These are phyloP conservation scores for Chrysina gloriosa DNA, from an alignment of 2,888 invertebrate species.

Conservation along the genomic window DNA sequence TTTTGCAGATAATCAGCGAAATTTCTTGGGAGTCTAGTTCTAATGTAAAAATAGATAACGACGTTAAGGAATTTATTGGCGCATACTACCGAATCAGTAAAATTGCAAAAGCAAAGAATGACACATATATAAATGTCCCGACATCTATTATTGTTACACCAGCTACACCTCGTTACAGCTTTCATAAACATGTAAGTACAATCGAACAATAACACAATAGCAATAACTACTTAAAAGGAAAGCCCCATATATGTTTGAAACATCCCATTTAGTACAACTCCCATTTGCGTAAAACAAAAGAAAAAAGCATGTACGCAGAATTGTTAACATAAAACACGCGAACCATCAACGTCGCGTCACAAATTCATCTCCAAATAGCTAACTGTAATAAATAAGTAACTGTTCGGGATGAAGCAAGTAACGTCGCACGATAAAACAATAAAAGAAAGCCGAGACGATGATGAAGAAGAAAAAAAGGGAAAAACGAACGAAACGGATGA, in stretches of 20 bases:
- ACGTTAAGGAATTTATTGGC: too few species aligned
- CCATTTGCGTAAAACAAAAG: constrained; percentile 30
- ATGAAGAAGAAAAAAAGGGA: constrained; percentile 10
- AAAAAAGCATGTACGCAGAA: constrained; percentile 20
- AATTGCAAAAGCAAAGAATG: too few species aligned
- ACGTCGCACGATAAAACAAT: constrained; percentile 11
- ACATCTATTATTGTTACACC: too few species aligned
- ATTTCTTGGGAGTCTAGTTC: too few species aligned
- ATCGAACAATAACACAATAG: constrained; percentile 2
- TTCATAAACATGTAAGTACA: not conserved
- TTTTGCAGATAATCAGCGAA: too few species aligned
- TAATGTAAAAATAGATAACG: too few species aligned
- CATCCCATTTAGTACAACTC: not conserved
- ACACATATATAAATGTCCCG: too few species aligned
- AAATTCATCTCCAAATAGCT: constrained; percentile 28
- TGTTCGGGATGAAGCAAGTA: constrained; percentile 22
- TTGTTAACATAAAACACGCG: constrained; percentile 31
- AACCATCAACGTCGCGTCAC: constrained; percentile 26
- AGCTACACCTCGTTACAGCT: not conserved
- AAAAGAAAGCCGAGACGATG: constrained; percentile 3
- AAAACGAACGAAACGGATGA: constrained; percentile 7
- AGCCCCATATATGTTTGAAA: constrained; percentile 1
- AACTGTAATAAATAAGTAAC: constrained; percentile 31
- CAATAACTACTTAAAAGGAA: constrained; percentile 12
- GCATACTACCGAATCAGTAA: too few species aligned